These are phyloP conservation scores for Hippoglossus hippoglossus DNA, from an alignment of 2,797 vertebrate species.

Conservation along the genomic window DNA sequence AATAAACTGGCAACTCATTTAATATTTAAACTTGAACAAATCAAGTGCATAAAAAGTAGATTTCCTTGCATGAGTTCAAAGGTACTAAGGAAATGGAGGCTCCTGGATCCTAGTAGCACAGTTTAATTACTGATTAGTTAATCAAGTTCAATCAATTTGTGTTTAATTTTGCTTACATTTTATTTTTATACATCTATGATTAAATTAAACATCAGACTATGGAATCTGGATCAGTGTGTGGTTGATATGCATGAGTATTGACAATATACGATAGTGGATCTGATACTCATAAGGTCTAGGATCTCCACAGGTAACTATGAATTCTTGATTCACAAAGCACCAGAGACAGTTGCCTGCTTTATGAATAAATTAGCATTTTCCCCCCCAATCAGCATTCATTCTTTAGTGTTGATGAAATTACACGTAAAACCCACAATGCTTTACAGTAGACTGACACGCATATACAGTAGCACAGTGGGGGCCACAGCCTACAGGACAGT, in stretches of 20 bases:
- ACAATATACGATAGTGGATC: not conserved
- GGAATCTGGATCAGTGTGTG: not conserved
- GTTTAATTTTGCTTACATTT: not conserved
- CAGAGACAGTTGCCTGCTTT: conserved; percentile 11
- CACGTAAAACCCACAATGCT: conserved; percentile 17
- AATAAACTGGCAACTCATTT: not conserved
- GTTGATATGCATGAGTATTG: not conserved
- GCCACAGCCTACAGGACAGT: conserved; percentile 14
- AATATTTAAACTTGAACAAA: too few species aligned
- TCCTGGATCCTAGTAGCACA: too few species aligned
- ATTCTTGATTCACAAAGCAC: conserved; percentile 10
- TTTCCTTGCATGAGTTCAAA: too few species aligned
- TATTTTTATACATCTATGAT: not conserved
- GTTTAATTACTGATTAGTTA: too few species aligned
- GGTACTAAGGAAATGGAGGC: too few species aligned
- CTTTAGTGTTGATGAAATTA: conserved; percentile 17
- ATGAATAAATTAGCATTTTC: conserved; percentile 21
- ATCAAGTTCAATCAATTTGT: too few species aligned
- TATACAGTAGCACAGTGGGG: not conserved
- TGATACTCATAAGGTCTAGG: too few species aligned
- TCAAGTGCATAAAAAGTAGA: too few species aligned
- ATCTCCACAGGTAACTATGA: conserved; percentile 26
- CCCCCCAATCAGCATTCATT: conserved; percentile 23
- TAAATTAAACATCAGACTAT: too few species aligned
- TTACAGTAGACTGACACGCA: conserved; percentile 12